Percentiles rank a stretch among this genome's conserved stretches.
phyloP scores from a whole-genome alignment of 2,888 invertebrate species.

The Physocephala rufipes region DNA sequence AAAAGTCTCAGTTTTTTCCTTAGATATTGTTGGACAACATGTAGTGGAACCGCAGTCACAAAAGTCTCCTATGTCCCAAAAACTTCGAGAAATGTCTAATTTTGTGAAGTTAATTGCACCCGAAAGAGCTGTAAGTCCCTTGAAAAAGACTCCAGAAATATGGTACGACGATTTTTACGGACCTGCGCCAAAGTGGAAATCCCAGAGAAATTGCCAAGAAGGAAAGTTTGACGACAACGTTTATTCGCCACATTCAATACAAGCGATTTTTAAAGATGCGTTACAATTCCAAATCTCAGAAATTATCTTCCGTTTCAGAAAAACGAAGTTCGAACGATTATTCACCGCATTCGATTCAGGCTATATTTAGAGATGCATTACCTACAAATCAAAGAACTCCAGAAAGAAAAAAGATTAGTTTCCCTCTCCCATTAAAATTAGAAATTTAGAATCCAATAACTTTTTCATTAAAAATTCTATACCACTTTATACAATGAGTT shows the following conservation, averaged over 20 bases:
- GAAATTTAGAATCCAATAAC: background rate
- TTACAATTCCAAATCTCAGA: background rate
- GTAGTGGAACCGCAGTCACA: too few species aligned
- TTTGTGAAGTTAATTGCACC: background rate
- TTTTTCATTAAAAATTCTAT: constrained; percentile 14
- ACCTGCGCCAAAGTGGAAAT: constrained; percentile 25
- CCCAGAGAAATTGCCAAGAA: too few species aligned
- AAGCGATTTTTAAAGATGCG: constrained; percentile 17
- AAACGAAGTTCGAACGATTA: constrained; percentile 10
- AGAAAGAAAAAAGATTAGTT: background rate
- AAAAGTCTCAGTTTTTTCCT: background rate
- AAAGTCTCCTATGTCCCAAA: too few species aligned
- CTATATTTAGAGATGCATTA: constrained; percentile 16
- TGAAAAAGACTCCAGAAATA: too few species aligned
- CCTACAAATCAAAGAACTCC: constrained; percentile 6
- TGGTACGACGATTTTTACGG: constrained; percentile 6
- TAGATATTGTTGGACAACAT: background rate
- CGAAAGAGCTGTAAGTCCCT: too few species aligned
- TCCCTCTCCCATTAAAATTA: background rate
- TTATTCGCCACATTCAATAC: constrained; percentile 23
- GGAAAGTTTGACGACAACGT: constrained; percentile 14
- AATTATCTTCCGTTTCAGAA: too few species aligned
- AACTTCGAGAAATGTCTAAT: background rate
- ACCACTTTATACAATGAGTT: background rate
- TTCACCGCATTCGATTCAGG: constrained; percentile 20